Conservation (phyloP, 2,797 vertebrate genomes). For the Myotis planiceps region DNA sequence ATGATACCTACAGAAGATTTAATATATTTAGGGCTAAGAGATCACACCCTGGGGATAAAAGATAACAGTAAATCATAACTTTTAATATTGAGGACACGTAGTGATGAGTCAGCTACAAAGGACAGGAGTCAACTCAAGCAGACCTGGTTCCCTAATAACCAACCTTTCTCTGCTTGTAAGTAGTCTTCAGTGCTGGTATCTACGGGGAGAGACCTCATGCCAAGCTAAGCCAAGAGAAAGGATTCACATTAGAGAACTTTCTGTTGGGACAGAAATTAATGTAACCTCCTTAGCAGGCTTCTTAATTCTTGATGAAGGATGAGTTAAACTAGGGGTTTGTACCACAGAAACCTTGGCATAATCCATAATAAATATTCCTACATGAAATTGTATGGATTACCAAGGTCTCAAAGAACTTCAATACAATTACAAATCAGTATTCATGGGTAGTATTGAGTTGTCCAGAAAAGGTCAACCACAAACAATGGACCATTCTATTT, state of each 20-base stretch:
- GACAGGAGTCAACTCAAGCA: neutral
- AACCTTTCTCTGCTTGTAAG: neutral
- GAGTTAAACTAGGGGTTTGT: neutral
- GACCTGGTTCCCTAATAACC: neutral
- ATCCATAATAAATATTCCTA: neutral
- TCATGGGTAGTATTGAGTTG: neutral
- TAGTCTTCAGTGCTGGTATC: neutral
- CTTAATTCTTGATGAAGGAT: neutral
- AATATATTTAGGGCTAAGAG: neutral
- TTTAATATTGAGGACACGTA: neutral
- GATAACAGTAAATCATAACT: neutral
- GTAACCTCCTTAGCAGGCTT: neutral
- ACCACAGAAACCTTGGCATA: neutral
- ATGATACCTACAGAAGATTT: slow-evolving; percentile 29
- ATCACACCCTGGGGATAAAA: slow-evolving; percentile 16
- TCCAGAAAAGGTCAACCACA: neutral
- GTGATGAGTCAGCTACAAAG: neutral
- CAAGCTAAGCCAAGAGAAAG: neutral
- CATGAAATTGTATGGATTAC: neutral
- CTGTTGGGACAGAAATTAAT: neutral
- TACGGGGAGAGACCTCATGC: neutral
- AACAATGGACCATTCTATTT: neutral
- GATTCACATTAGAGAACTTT: neutral
- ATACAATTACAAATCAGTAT: neutral
- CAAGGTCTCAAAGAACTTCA: slow-evolving; percentile 12